Conservation (phyloP, 2,113 vertebrate genomes). For the Macquaria australasica region DNA sequence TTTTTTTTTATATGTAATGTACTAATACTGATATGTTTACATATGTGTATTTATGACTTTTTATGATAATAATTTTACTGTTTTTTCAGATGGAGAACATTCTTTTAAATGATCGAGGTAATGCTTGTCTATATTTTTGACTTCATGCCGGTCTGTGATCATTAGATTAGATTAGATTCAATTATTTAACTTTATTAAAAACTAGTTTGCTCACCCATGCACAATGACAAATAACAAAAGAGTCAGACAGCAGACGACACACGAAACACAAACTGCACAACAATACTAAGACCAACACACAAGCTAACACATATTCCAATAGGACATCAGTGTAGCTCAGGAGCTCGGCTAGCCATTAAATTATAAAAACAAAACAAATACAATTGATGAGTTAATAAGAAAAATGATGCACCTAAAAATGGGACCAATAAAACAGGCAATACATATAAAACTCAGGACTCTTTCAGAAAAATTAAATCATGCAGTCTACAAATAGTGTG, state of each 20-base stretch:
- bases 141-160: neutral
- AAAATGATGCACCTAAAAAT: neutral
- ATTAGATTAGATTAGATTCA: neutral
- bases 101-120: conserved; percentile 92
- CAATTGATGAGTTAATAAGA: neutral
- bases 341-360: too few species aligned
- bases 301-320: neutral
- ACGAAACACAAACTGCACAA: neutral
- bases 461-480: neutral
- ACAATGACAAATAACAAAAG: neutral
- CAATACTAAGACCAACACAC: neutral
- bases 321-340: neutral
- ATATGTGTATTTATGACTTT: neutral
- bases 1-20: neutral
- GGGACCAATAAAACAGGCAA: too few species aligned
- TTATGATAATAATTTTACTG: neutral
- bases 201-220: neutral
- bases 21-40: neutral
- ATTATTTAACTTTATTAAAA: neutral
- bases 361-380: neutral
- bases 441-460: neutral
- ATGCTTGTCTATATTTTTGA: conserved; percentile 11
- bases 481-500: neutral
- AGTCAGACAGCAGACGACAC: neutral
- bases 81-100: conserved; percentile 95